These are phyloP conservation scores for Diuraphis noxia DNA, from an alignment of 1,140 invertebrate genomes.

Conservation along the genomic window DNA sequence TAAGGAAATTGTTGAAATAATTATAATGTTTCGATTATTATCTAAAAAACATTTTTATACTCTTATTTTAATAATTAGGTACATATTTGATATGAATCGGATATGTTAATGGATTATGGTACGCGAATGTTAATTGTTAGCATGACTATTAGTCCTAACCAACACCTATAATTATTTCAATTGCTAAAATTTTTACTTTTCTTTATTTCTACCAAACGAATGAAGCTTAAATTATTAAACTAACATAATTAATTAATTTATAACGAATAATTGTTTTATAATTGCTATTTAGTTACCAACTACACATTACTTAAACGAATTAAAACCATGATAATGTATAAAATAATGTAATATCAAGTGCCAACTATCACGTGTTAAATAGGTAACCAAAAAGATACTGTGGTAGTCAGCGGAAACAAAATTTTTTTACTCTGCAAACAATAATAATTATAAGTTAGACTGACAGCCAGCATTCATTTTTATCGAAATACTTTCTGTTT, in stretches of 20 bases:
- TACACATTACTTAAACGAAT: not conserved
- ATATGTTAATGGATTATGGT: not conserved
- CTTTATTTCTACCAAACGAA: not conserved
- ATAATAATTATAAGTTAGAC: slow-evolving; percentile 10
- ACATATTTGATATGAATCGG: not conserved
- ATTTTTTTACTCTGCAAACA: not conserved
- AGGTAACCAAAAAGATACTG: not conserved
- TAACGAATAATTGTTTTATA: not conserved
- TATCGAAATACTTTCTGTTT: not conserved
- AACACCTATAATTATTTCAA: not conserved
- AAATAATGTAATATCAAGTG: not conserved
- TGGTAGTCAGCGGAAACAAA: not conserved
- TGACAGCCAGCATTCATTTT: not conserved
- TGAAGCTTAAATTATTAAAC: not conserved
- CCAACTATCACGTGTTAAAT: not conserved
- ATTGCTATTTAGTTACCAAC: not conserved
- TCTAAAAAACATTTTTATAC: not conserved
- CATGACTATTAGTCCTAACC: too few relatives aligned
- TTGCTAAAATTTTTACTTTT: not conserved
- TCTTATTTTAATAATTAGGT: not conserved
- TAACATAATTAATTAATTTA: not conserved
- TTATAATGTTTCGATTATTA: not conserved
- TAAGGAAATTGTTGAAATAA: not conserved
- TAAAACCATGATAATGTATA: not conserved
- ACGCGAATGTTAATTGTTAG: not conserved